Evolutionary conservation across 1,140 invertebrate genomes (phyloP).

Genomic region (Euura saliciscinereae): DNA sequence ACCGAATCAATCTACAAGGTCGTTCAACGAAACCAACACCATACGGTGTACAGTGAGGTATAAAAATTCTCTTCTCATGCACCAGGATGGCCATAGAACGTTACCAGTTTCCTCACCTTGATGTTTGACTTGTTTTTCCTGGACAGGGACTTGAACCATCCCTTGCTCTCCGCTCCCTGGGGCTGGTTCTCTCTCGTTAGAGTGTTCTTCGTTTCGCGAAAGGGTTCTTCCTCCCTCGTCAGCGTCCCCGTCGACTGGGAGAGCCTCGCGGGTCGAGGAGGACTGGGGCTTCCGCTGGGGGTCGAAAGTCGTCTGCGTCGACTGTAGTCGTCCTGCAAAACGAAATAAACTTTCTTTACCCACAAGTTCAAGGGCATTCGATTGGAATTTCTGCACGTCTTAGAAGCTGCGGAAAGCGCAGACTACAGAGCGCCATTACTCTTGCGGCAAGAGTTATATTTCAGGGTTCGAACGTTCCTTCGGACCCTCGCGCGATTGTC

Average conservation of each 20-base stretch:
- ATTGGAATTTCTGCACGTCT: no score
- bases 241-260: constrained; percentile 53
- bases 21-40: background rate
- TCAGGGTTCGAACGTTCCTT: constrained; percentile 9
- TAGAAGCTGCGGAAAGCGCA: background rate
- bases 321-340: constrained; percentile 66
- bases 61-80: no score
- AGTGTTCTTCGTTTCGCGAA: constrained; percentile 46
- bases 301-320: constrained; percentile 73
- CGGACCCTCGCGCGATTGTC: background rate
- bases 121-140: constrained; percentile 61
- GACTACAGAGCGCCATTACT: background rate
- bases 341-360: no score
- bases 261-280: constrained; percentile 52
- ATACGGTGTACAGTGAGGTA: no score
- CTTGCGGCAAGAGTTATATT: constrained; percentile 1
- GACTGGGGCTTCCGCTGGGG: constrained; percentile 72
- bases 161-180: constrained; percentile 53
- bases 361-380: no score
- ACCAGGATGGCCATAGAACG: no score
- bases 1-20: background rate
- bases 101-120: constrained; percentile 48
- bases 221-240: constrained; percentile 50
- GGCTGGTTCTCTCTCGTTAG: constrained; percentile 48
- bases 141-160: constrained; percentile 73